Conservation (phyloP, 2,797 vertebrate genomes). For the Pempheris klunzingeri region DNA sequence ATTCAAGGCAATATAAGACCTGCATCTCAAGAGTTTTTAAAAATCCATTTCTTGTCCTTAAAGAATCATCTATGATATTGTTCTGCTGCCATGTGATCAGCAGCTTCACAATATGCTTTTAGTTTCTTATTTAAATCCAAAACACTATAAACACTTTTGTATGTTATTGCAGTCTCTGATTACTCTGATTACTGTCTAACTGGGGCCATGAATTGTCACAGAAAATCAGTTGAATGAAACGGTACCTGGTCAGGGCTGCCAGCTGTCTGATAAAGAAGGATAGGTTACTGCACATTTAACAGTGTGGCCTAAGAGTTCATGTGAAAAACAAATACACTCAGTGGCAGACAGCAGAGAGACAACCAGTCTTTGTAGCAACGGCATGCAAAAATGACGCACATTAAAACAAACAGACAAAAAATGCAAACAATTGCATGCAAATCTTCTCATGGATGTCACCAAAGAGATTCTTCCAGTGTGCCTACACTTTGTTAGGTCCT, state of each 20-base stretch:
- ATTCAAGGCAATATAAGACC: neutral
- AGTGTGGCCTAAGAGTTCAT: neutral
- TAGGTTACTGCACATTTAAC: slow-evolving; percentile 2
- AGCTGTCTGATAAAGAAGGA: neutral
- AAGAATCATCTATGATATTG: neutral
- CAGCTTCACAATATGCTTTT: neutral
- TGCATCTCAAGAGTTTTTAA: neutral
- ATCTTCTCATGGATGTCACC: neutral
- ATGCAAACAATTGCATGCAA: neutral
- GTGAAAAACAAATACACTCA: neutral
- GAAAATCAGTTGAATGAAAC: neutral
- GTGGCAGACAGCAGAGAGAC: no score
- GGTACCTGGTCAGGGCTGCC: neutral
- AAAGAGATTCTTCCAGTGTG: neutral
- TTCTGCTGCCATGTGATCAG: neutral
- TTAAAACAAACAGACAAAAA: no score
- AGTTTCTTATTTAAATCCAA: neutral
- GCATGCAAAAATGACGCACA: no score
- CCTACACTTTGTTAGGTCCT: neutral
- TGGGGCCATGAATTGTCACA: slow-evolving; percentile 14
- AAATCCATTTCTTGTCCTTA: neutral
- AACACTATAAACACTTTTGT: neutral
- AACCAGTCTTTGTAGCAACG: no score
- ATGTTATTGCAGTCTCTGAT: neutral
- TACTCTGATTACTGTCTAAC: neutral